Percentiles rank a stretch among this genome's conserved stretches.
phyloP scores from a whole-genome alignment of 2,797 vertebrate genomes.

The Rousettus madagascariensis region DNA sequence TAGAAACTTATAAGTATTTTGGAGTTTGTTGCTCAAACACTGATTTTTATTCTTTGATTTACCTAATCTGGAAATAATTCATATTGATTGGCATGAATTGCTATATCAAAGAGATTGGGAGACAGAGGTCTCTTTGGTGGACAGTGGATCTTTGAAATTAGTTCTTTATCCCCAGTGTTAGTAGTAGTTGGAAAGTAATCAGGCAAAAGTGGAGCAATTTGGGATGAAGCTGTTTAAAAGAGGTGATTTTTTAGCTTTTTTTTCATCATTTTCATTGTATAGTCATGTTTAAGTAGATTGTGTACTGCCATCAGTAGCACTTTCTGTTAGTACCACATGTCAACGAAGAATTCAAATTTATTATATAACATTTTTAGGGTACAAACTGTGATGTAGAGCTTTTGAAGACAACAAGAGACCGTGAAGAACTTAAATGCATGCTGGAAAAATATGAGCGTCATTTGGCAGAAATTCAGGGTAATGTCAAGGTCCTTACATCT shows the following conservation, averaged over 20 bases:
- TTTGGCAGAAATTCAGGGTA: constrained; percentile 88
- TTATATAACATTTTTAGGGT: constrained; percentile 78
- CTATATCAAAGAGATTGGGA: neutral
- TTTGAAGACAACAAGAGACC: constrained; percentile 83
- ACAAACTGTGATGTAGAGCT: constrained; percentile 83
- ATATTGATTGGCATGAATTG: constrained; percentile 9
- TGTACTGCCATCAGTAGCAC: neutral
- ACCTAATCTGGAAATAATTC: constrained; percentile 27
- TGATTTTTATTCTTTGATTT: constrained; percentile 47
- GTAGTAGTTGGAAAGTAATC: neutral
- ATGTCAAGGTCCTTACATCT: constrained; percentile 87
- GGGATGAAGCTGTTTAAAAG: neutral
- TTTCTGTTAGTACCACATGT: neutral
- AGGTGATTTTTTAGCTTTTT: neutral
- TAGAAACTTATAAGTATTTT: constrained; percentile 55
- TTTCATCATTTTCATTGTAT: neutral
- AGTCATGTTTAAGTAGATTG: neutral
- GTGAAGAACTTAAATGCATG: constrained; percentile 85
- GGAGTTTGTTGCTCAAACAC: neutral
- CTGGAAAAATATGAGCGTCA: constrained; percentile 86
- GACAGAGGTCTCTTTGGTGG: neutral
- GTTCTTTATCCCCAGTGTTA: neutral
- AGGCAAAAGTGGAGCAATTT: neutral
- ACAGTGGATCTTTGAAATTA: neutral
- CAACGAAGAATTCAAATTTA: constrained; percentile 49